Evolutionary conservation across 2,113 vertebrate genomes (phyloP), one percentile per base, ranked within the genome.

Genomic region (Etia nguti): DNA sequence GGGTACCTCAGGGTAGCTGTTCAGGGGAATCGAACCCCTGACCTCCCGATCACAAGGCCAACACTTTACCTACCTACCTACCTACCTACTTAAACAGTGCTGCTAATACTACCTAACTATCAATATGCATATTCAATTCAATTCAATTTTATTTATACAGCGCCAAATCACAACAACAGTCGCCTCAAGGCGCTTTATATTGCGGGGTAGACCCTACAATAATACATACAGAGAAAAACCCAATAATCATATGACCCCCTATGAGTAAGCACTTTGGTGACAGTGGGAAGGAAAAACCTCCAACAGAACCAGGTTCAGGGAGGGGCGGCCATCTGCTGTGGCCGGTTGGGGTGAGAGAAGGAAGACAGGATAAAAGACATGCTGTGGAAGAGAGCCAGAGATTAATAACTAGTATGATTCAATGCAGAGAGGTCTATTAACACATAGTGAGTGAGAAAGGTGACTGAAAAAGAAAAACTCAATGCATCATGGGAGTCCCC

Each of bases 241-340:
- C 57, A 60, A 0, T 10, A 62, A 62, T 62, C 59, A 62, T 36
- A 11, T 4, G 16, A 34, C 59, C 59, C 57, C 5, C 1, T 60
- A 0, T 60, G 16, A 60, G 29, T 1, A 34, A 34, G 0, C 29
- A 34, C 59, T 34, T 62, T 62, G 29, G 59, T 0, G 0, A 62
- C 16, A 62, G 16, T 62, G 59, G 29, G 29, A 6, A 34, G 16
- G 59, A 62, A 62, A 62, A 62, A 34, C 57, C 1, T 60, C 57
- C 57, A 10, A 29, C 29, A 10, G 2, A 60, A 1, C 9, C 29
- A 60, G 57, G 57, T 29, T 34, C 0, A 60, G 29, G 29, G 57
- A 34, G 57, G 57, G 0, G 57, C 0, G 16, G 9, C 59, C 16
- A 62, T 62, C 2, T 62, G 59, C 2, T 0, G 29, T 4, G 29